phyloP scores from a whole-genome alignment of 2,888 invertebrate genomes.

The Masnerella sp. region DNA sequence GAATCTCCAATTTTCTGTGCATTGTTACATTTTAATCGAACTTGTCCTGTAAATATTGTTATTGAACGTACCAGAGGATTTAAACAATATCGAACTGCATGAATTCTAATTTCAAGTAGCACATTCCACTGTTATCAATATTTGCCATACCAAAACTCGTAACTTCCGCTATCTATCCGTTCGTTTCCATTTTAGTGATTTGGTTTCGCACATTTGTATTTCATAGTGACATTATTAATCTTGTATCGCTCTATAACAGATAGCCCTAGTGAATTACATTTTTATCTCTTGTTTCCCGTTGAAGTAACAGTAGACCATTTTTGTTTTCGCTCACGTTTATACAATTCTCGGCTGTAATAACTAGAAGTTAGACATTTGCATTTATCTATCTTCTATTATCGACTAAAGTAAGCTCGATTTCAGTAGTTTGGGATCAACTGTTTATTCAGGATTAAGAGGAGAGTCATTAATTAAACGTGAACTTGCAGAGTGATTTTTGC shows the following conservation, averaged over 20 bases:
- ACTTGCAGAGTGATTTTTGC: too few species aligned
- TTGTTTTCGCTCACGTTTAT: too few species aligned
- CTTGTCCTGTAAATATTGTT: constrained; percentile 27
- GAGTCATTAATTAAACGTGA: neutral
- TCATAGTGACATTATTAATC: neutral
- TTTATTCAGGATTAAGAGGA: too few species aligned
- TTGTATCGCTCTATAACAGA: neutral
- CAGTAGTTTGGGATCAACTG: too few species aligned
- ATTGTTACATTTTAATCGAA: too few species aligned
- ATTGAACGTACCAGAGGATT: constrained; percentile 1
- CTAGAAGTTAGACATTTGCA: too few species aligned
- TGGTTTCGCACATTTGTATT: constrained; percentile 4
- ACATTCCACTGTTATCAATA: neutral
- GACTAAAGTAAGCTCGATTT: too few species aligned
- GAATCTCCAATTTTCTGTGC: too few species aligned
- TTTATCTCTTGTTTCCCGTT: neutral
- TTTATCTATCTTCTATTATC: too few species aligned
- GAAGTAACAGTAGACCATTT: too few species aligned
- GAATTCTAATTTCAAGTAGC: constrained; percentile 19
- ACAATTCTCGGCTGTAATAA: too few species aligned
- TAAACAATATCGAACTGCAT: constrained; percentile 16
- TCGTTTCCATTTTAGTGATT: neutral
- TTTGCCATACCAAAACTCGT: constrained; percentile 1
- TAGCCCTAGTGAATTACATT: neutral
- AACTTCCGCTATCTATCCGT: constrained; percentile 5